Evolutionary conservation across 92 coral and sea anemone species (phyloP).

Genomic region (Porites cylindrica): DNA sequence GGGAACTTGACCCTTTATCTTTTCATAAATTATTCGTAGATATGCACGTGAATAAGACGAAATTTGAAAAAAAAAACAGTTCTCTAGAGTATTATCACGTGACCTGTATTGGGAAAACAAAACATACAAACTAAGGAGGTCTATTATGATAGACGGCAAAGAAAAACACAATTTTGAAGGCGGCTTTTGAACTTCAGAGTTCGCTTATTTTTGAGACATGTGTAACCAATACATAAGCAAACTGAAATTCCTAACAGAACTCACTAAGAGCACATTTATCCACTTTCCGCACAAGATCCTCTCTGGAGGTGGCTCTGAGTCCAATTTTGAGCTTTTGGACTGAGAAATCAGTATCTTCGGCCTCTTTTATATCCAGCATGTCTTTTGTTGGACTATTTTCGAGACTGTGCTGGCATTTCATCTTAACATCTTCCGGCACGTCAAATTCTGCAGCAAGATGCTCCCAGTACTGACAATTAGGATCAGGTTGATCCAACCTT

Average conservation of each 20-base stretch:
- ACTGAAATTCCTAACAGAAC: background rate
- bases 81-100: no score
- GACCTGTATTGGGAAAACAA: no score
- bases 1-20: no score
- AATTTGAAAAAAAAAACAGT: no score
- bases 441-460: background rate
- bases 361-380: background rate
- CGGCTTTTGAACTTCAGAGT: no score
- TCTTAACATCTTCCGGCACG: background rate
- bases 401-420: background rate
- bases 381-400: background rate
- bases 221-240: no score
- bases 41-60: no score
- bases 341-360: background rate
- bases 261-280: slow-evolving; percentile 3
- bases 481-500: background rate
- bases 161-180: no score
- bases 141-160: no score
- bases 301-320: background rate
- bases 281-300: background rate
- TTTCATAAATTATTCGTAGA: no score
- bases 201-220: no score
- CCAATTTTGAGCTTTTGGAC: background rate
- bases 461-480: slow-evolving; percentile 5
- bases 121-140: no score